A percentile compares a stretch with the other conserved stretches of the same genome.
Evolutionary conservation across 2,113 vertebrate species (phyloP).

Genomic region (Hippotragus niger): DNA sequence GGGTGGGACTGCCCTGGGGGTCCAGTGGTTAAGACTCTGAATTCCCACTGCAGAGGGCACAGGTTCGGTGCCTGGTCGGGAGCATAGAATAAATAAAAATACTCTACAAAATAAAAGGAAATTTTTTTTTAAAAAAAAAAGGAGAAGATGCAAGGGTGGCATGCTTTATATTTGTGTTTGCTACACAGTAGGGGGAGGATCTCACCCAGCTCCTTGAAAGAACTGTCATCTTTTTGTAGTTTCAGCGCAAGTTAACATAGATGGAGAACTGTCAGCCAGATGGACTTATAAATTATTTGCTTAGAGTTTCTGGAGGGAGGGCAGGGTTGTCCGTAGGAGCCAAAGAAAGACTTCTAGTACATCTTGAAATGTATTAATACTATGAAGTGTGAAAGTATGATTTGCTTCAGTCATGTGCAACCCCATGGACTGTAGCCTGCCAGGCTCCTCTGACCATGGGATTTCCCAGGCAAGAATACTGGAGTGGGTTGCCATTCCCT

Average conservation of each 20-base stretch:
- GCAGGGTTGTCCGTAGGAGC: neutral
- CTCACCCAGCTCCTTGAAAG: neutral
- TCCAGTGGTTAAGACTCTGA: neutral
- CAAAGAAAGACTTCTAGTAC: neutral
- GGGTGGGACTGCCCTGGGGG: neutral
- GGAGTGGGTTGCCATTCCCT: neutral
- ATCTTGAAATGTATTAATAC: neutral
- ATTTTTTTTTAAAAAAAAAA: neutral
- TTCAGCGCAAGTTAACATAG: neutral
- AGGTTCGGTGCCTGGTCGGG: accelerated
- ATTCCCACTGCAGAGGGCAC: neutral
- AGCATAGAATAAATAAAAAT: neutral
- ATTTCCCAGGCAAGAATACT: neutral
- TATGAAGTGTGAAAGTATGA: neutral
- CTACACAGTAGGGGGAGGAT: neutral
- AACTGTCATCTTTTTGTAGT: neutral
- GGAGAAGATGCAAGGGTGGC: neutral
- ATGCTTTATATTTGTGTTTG: neutral
- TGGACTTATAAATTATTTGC: neutral
- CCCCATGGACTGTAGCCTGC: neutral
- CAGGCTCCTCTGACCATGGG: neutral
- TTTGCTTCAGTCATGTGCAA: neutral
- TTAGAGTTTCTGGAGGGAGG: neutral
- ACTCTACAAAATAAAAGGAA: neutral
- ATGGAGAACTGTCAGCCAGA: neutral